phyloP scores from a whole-genome alignment of 2,113 vertebrate species.

The Perognathus longimembris region DNA sequence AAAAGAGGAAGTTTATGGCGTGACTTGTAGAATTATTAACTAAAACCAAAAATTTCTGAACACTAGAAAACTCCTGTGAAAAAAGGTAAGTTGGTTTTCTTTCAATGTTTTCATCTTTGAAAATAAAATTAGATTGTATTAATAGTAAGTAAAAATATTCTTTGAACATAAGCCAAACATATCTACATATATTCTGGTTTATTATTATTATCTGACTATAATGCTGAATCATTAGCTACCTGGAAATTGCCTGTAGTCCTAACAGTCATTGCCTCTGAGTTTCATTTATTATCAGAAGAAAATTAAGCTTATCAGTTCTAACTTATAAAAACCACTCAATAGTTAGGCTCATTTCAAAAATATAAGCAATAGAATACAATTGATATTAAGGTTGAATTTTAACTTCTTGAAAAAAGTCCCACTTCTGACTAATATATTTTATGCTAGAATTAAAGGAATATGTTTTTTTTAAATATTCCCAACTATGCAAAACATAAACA shows the following conservation, averaged over 20 bases:
- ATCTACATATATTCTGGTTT: background rate
- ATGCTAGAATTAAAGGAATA: background rate
- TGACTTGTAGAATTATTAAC: background rate
- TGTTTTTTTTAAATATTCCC: background rate
- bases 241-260: background rate
- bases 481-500: background rate
- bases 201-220: background rate
- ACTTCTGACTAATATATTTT: background rate
- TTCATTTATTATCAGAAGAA: background rate
- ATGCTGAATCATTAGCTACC: background rate
- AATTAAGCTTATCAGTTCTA: background rate
- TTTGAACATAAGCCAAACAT: background rate
- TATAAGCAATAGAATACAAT: background rate
- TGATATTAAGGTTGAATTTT: background rate
- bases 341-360: background rate
- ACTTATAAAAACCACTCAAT: background rate
- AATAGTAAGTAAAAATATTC: background rate
- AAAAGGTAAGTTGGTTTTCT: conserved; percentile 22
- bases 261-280: background rate
- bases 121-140: background rate
- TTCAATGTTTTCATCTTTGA: background rate
- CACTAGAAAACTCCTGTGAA: background rate
- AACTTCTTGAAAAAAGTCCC: background rate
- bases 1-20: background rate
- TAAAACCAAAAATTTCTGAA: background rate